These are phyloP conservation scores for Pomacea canaliculata DNA, from an alignment of 2,888 invertebrate species.

Conservation along the genomic window DNA sequence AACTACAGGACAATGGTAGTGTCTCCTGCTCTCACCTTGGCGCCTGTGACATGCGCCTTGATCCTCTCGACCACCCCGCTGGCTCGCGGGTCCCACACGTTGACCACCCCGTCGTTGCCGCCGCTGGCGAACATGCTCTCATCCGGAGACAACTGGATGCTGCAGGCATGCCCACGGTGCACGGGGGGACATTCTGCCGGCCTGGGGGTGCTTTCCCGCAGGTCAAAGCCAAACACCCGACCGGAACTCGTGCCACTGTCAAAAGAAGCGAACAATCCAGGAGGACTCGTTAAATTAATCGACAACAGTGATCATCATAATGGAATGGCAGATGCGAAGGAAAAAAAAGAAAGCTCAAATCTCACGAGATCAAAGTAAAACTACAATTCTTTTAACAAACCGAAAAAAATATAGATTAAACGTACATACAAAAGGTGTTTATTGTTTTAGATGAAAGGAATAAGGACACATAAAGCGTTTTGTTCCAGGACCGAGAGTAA, in stretches of 20 bases:
- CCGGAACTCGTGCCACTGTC: slow-evolving; percentile 14
- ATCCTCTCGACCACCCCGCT: not conserved
- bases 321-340: too few relatives aligned
- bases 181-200: not conserved
- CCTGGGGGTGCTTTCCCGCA: slow-evolving; percentile 8
- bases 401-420: too few relatives aligned
- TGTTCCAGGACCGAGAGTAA: too few relatives aligned
- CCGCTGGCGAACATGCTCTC: slow-evolving; percentile 18
- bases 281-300: too few relatives aligned
- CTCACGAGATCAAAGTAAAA: too few relatives aligned
- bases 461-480: too few relatives aligned
- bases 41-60: slow-evolving; percentile 18
- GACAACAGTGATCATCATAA: too few relatives aligned
- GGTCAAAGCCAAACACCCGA: slow-evolving; percentile 14
- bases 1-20: too few relatives aligned
- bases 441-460: too few relatives aligned
- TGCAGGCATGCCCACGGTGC: slow-evolving; percentile 14
- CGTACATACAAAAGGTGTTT: too few relatives aligned
- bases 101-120: slow-evolving; percentile 14
- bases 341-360: too few relatives aligned
- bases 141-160: slow-evolving; percentile 23
- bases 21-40: slow-evolving; percentile 3
- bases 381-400: too few relatives aligned
- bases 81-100: slow-evolving; percentile 17
- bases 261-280: not conserved